Evolutionary conservation across 2,888 invertebrate species (phyloP).

Genomic region (Keiferia lycopersicella): DNA sequence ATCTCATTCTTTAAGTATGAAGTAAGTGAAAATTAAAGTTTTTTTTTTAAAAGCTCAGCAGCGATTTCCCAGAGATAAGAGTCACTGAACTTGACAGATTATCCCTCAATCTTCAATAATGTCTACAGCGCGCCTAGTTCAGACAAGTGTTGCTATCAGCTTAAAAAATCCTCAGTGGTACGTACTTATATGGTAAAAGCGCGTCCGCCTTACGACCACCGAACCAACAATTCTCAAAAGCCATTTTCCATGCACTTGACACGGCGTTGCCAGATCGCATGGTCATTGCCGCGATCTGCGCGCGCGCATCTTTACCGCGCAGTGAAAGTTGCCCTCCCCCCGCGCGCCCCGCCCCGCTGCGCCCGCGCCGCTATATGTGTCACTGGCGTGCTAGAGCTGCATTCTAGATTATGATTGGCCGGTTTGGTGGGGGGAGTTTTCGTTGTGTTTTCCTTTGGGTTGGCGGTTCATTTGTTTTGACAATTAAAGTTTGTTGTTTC

Average conservation of each 20-base stretch:
- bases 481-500: too few species aligned
- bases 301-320: slow-evolving; percentile 28
- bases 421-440: slow-evolving; percentile 2
- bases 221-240: not conserved
- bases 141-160: too few species aligned
- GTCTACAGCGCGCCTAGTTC: too few species aligned
- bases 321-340: slow-evolving; percentile 33
- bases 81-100: too few species aligned
- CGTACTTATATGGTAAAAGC: not conserved
- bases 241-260: slow-evolving; percentile 25
- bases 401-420: slow-evolving; percentile 23
- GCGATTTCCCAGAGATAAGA: too few species aligned
- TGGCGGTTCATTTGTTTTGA: not conserved
- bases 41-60: too few species aligned
- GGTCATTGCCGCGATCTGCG: slow-evolving; percentile 30
- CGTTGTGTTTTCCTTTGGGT: not conserved
- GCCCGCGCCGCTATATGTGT: slow-evolving; percentile 20
- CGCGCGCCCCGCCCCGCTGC: slow-evolving; percentile 18
- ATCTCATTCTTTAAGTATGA: too few species aligned
- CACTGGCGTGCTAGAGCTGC: slow-evolving; percentile 22
- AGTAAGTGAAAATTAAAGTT: too few species aligned
- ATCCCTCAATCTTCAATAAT: too few species aligned
- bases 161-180: too few species aligned
- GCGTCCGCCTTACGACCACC: not conserved
- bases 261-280: slow-evolving; percentile 19